These are phyloP conservation scores for Anarsia innoxiella DNA, from an alignment of 2,888 invertebrate genomes.

Conservation along the genomic window DNA sequence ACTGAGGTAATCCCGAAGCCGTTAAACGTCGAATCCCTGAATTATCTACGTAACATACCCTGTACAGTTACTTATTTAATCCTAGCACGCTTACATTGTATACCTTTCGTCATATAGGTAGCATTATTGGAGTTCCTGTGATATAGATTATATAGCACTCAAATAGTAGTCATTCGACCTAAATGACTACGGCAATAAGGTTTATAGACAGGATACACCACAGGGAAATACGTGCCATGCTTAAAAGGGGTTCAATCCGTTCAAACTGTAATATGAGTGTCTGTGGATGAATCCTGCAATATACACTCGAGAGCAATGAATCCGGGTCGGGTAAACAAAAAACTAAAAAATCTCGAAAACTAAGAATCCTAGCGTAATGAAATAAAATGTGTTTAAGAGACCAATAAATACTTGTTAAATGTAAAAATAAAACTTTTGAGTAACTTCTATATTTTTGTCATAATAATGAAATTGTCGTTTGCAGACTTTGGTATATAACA, in stretches of 20 bases:
- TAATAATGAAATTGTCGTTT: too few species aligned
- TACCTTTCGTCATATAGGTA: conserved; percentile 29
- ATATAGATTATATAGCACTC: conserved; percentile 23
- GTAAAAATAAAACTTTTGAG: too few species aligned
- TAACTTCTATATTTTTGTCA: too few species aligned
- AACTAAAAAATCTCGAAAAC: too few species aligned
- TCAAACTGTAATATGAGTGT: conserved; percentile 49
- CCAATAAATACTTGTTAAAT: too few species aligned
- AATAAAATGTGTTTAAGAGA: too few species aligned
- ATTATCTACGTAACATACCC: conserved; percentile 69
- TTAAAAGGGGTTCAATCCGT: conserved; percentile 57
- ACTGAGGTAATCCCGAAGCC: conserved; percentile 71
- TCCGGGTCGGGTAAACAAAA: too few species aligned
- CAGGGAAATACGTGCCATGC: conserved; percentile 46
- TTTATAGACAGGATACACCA: conserved; percentile 30
- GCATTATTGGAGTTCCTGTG: conserved; percentile 12
- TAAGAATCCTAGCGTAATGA: too few species aligned
- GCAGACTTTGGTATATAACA: too few species aligned
- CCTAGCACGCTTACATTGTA: conserved; percentile 54
- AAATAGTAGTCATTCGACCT: conserved; percentile 40
- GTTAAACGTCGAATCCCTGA: conserved; percentile 67
- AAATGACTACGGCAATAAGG: conserved; percentile 47
- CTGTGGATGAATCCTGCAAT: conserved; percentile 44
- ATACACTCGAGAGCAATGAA: too few species aligned
- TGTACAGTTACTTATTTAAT: conserved; percentile 62